Evolutionary conservation across 2,888 invertebrate genomes (phyloP), one percentile per base, ranked within the genome.

Genomic region (Noctua comes): DNA sequence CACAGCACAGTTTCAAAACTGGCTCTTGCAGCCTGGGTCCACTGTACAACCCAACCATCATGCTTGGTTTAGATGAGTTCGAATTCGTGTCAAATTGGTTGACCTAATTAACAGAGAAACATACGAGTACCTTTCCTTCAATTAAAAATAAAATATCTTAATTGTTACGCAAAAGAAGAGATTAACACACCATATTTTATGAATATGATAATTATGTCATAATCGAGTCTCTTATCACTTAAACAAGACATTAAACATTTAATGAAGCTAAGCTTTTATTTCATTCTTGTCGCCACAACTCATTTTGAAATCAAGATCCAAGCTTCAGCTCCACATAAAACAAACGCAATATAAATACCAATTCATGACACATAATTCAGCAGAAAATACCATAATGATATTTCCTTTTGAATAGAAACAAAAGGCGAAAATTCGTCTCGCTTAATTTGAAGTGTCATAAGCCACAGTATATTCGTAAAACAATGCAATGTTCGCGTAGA

Each of bases 401-500:
- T 87, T 77, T 76, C 79, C 82, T 80, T 83, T 80, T 85, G 82
- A 86, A 84, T 76, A 64, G 80, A 82, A 89, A 94, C 92, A 93
- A 94, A 92, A 90, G 91, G 84, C 86, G 64, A 86, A 91, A 91
- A 91, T 90, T 92, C 89, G 85, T 90, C 90, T 91, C 93, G 92
- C 92, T 94, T 95, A 94, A 94, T 95, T 94, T 93, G 88, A 90
- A 94, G 92, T 92, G 93, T 94, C 94, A 93, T 93, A 93, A 95
- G 92, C 93, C 91, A 89, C 90, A 88, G 89, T 91, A 92, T 92
- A 92, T 92, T 94, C 93, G 92, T 95, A 94, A 95, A 94, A 95
- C 95, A 95, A 95, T 95, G 93, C 92, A 92, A 94, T 94, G 93
- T 93, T 94, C 93, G 91, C 92, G 92, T 92, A 92, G 93, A 91